Evolutionary conservation across 2,888 invertebrate genomes (phyloP), one percentile per base, ranked within the genome.

Genomic region (Caenorhabditis panamensis): DNA sequence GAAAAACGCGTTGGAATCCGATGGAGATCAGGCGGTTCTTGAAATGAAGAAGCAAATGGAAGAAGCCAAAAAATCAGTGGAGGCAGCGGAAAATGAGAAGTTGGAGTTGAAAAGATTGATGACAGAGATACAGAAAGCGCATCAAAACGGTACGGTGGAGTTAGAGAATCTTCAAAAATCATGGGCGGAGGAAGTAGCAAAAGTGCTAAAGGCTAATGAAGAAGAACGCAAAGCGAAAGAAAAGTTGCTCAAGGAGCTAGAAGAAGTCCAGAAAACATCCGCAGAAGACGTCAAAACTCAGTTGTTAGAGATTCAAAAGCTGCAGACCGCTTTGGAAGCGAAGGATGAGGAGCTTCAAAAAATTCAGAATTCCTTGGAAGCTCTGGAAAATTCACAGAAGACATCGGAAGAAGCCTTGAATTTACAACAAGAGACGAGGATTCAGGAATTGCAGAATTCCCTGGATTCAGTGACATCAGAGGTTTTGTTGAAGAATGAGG

Each of bases 41-140:
- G 72, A 73, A 28, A 63, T 73, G 53, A 61, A 61, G 36, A 77
- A 72, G n/a, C 72, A 77, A 28, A 59, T 68, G 63, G 75, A 78
- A 41, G 66, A 63, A 16, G 79, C 66, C 47, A 73, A 69, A 51
- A 71, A 68, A 20, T 59, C 69, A n/a, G 58, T 63, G 6, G 68
- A 77, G 44, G 9, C 36, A 22, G 51, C 59, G 13, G 69, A 78
- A 44, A 37, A 49, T 9, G 76, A 77, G 53, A 77, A 68, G 22
- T 3, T 36, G 11, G 24, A 13, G 18, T 20, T 68, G 9, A 58
- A 61, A 2, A 44, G 59, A 22, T 20, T 28, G 31, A 22, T 36
- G 18, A 53, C 67, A 3, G 31, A 41, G 28, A 31, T 61, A 18
- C 51, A 67, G 20, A 76, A 56, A 31, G 53, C 56, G 24, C 56